A percentile compares a stretch with the other conserved stretches of the same genome.
These are phyloP conservation scores for Trissolcus basalis DNA, from an alignment of 1,140 invertebrate genomes.

Conservation along the genomic window DNA sequence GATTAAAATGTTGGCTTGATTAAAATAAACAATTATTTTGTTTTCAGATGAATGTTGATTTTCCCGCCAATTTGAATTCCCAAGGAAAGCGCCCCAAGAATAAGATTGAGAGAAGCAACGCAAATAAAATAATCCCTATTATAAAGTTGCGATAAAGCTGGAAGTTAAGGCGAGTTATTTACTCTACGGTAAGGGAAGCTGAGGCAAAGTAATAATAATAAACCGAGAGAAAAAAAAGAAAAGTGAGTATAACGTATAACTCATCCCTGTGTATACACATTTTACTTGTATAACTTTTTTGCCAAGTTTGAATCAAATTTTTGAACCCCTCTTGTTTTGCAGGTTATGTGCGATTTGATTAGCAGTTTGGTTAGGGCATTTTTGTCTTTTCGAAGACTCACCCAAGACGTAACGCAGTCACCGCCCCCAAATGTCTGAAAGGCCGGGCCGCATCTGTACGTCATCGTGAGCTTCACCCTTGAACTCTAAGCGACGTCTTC, in stretches of 20 bases:
- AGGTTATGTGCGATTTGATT: conserved; percentile 33
- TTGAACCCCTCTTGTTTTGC: conserved; percentile 15
- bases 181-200: conserved; percentile 64
- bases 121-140: conserved; percentile 76
- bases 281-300: no score
- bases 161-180: conserved; percentile 74
- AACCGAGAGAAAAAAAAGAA: conserved; percentile 63
- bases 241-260: conserved; percentile 59
- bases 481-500: conserved; percentile 64
- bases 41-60: no score
- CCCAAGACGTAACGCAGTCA: conserved; percentile 81
- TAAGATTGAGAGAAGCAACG: conserved; percentile 62
- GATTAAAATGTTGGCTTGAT: no score
- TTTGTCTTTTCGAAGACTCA: conserved; percentile 73
- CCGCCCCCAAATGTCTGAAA: conserved; percentile 79
- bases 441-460: conserved; percentile 80
- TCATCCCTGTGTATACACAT: conserved; percentile 47
- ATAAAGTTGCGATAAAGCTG: conserved; percentile 71
- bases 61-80: no score
- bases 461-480: conserved; percentile 67
- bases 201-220: conserved; percentile 70
- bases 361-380: conserved; percentile 36
- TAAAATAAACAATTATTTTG: no score
- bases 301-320: no score
- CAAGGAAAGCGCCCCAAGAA: conserved; percentile 32